Conservation (phyloP, 2,888 invertebrate genomes). For the Pristionchus exspectatus region DNA sequence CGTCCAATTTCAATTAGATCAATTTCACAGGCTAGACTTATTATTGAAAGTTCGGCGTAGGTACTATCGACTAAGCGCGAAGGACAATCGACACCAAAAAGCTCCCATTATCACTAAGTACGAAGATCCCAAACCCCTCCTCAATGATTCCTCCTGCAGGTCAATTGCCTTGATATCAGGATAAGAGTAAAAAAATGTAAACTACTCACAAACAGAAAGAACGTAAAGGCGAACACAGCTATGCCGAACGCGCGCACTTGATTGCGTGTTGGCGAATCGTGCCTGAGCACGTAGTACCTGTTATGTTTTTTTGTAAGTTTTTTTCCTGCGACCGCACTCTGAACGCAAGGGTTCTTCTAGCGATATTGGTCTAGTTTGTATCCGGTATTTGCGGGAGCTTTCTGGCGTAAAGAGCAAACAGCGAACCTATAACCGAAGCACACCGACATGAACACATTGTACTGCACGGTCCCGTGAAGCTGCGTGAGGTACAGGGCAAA, state of each 20-base stretch:
- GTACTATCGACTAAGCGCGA: too few relatives aligned
- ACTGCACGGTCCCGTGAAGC: background rate
- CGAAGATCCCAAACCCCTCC: too few relatives aligned
- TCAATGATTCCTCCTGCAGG: too few relatives aligned
- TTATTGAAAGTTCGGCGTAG: too few relatives aligned
- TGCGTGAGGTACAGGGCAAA: background rate
- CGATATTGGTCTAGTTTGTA: background rate
- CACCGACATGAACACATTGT: slow-evolving; percentile 16
- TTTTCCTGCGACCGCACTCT: background rate
- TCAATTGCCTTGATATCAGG: too few relatives aligned
- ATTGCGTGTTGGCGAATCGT: background rate
- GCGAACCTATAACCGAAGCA: slow-evolving; percentile 18
- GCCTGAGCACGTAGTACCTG: background rate
- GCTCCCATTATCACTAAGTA: too few relatives aligned
- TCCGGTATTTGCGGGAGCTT: background rate
- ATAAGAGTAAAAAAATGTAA: too few relatives aligned
- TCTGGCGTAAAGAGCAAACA: background rate
- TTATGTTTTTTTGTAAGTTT: background rate
- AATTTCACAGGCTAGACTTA: background rate
- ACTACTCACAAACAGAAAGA: background rate
- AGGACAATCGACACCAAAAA: too few relatives aligned
- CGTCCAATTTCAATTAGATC: background rate
- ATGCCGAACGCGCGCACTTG: background rate
- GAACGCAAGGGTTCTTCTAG: background rate
- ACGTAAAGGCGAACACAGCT: background rate